phyloP scores from a whole-genome alignment of 2,888 invertebrate species.

The Nemapogon koenigi region DNA sequence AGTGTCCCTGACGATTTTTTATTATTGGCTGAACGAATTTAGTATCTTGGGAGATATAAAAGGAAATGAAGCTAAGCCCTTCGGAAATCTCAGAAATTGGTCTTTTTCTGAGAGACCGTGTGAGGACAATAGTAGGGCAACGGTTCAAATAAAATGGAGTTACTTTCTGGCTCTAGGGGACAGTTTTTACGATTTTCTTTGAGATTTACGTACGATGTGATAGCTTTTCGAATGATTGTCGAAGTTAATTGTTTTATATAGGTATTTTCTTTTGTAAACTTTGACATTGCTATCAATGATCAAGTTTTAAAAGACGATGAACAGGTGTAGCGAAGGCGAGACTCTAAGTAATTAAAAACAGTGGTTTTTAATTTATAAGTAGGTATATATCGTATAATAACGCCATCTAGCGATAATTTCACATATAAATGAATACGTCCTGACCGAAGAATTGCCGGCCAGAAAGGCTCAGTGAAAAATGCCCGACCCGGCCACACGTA shows the following conservation, averaged over 20 bases:
- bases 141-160: slow-evolving; percentile 51
- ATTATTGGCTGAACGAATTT: slow-evolving; percentile 62
- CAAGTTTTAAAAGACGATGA: too few relatives aligned
- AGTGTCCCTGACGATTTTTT: slow-evolving; percentile 55
- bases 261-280: not conserved
- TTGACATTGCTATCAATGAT: too few relatives aligned
- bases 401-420: too few relatives aligned
- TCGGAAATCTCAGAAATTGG: slow-evolving; percentile 63
- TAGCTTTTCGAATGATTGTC: slow-evolving; percentile 5
- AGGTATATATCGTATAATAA: too few relatives aligned
- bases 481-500: too few relatives aligned
- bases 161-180: slow-evolving; percentile 45
- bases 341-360: too few relatives aligned
- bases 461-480: too few relatives aligned
- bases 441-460: too few relatives aligned
- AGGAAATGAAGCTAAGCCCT: slow-evolving; percentile 64
- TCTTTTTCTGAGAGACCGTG: slow-evolving; percentile 31
- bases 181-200: slow-evolving; percentile 52
- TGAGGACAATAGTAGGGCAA: slow-evolving; percentile 32
- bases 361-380: too few relatives aligned
- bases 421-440: too few relatives aligned
- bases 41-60: slow-evolving; percentile 63
- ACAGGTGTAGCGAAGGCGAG: too few relatives aligned
- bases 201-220: slow-evolving; percentile 36
- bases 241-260: slow-evolving; percentile 5